A percentile compares a stretch with the other conserved stretches of the same genome.
These are phyloP conservation scores for Drosophila leonis DNA, from an alignment of 2,888 invertebrate genomes.

Conservation along the genomic window DNA sequence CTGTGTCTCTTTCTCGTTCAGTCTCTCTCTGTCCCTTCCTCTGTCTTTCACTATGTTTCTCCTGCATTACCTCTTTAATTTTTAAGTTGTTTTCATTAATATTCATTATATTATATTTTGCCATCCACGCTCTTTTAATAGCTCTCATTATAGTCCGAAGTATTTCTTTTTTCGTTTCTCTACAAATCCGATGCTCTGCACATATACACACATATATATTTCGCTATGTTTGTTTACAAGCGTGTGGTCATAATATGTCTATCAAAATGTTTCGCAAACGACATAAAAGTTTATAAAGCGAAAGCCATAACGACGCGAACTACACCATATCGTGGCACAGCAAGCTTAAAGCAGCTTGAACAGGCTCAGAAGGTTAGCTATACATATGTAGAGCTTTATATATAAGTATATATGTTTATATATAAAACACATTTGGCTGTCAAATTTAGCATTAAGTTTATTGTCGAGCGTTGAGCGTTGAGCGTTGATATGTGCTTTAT, in stretches of 20 bases:
- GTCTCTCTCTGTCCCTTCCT: neutral
- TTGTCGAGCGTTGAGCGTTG: constrained; percentile 8
- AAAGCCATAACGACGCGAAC: constrained; percentile 17
- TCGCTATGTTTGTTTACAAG: neutral
- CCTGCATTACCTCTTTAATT: neutral
- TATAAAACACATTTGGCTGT: constrained; percentile 18
- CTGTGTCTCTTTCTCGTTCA: neutral
- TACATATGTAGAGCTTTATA: neutral
- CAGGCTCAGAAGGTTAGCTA: neutral
- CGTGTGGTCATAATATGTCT: constrained; percentile 27
- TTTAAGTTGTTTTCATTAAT: neutral
- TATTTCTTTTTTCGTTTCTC: neutral
- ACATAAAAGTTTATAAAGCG: constrained; percentile 32
- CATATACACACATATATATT: neutral
- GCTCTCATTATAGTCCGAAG: neutral
- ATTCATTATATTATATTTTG: neutral
- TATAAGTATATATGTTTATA: neutral
- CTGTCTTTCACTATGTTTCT: neutral
- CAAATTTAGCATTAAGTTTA: constrained; percentile 36
- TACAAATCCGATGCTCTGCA: neutral
- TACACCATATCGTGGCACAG: neutral
- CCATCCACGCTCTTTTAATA: neutral
- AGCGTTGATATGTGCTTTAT: constrained; percentile 27
- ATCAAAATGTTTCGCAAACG: constrained; percentile 25
- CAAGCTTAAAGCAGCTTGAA: neutral